Conservation (phyloP, 37 sponge, comb jelly and placozoan genomes). For the Haliclona indistincta region DNA sequence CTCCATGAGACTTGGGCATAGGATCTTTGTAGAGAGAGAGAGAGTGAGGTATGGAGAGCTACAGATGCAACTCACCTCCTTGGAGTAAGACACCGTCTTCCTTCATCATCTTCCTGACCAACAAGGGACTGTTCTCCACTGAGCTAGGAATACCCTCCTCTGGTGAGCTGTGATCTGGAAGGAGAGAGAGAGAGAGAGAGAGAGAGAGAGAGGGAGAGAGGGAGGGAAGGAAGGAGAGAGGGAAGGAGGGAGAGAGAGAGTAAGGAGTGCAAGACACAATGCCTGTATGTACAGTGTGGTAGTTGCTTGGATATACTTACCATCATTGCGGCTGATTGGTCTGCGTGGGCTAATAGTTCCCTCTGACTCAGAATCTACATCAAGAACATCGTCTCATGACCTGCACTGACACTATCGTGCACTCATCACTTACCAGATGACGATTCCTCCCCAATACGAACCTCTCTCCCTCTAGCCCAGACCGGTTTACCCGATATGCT, state of each 20-base stretch:
- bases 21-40: too few relatives aligned
- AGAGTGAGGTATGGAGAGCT: too few relatives aligned
- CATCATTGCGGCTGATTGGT: constrained; percentile 6
- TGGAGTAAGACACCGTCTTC: too few relatives aligned
- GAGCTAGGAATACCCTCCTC: too few relatives aligned
- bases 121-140: too few relatives aligned
- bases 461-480: background rate
- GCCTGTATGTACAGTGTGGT: background rate
- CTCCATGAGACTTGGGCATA: too few relatives aligned
- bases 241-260: constrained; percentile 7
- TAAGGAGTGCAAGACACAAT: constrained; percentile 3
- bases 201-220: constrained; percentile 5
- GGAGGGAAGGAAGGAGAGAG: background rate
- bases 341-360: too few relatives aligned
- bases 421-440: background rate
- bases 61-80: too few relatives aligned
- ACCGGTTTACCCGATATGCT: constrained; percentile 3
- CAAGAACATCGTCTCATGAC: background rate
- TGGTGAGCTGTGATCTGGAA: background rate
- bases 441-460: background rate
- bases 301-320: background rate
- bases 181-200: background rate
- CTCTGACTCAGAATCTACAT: constrained; percentile 9
- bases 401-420: background rate
- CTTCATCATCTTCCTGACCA: too few relatives aligned